phyloP scores from a whole-genome alignment of 2,797 vertebrate genomes.

The Enteromius unitaeniatus region DNA sequence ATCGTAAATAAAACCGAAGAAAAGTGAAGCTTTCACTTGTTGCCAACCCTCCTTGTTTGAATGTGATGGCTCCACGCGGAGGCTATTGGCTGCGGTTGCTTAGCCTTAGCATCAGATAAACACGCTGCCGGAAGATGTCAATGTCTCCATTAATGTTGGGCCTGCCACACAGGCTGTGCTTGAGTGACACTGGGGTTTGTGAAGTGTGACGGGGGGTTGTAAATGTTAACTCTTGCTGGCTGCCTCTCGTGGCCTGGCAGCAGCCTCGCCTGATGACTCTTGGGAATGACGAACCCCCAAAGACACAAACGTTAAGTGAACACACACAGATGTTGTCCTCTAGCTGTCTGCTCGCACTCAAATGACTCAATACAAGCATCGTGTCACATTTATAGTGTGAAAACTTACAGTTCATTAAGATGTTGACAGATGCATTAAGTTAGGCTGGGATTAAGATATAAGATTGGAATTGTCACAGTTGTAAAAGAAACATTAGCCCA shows the following conservation, averaged over 20 bases:
- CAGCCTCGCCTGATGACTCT: conserved; percentile 69
- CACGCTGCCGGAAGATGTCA: conserved; percentile 79
- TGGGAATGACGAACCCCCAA: conserved; percentile 64
- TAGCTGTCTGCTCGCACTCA: conserved; percentile 43
- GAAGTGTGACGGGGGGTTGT: conserved; percentile 77
- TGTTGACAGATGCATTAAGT: conserved; percentile 46
- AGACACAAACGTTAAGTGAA: conserved; percentile 64
- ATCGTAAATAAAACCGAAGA: conserved; percentile 63
- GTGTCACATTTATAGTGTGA: conserved; percentile 26
- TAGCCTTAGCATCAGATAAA: conserved; percentile 80
- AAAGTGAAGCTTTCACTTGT: conserved; percentile 56
- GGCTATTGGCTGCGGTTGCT: conserved; percentile 73
- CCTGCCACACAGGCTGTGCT: conserved; percentile 75
- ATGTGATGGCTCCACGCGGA: conserved; percentile 70
- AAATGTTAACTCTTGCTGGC: conserved; percentile 77
- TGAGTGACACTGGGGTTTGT: conserved; percentile 79
- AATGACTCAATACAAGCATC: conserved; percentile 39
- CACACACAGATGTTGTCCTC: conserved; percentile 63
- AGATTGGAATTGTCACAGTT: conserved; percentile 38
- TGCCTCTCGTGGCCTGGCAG: conserved; percentile 67
- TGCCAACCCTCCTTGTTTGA: conserved; percentile 69
- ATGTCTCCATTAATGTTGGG: conserved; percentile 79
- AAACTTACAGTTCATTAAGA: conserved; percentile 51
- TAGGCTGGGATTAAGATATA: conserved; percentile 26
- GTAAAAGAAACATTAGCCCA: conserved; percentile 24